Conservation (phyloP, 2,113 vertebrate species). For the Loxodonta africana region DNA sequence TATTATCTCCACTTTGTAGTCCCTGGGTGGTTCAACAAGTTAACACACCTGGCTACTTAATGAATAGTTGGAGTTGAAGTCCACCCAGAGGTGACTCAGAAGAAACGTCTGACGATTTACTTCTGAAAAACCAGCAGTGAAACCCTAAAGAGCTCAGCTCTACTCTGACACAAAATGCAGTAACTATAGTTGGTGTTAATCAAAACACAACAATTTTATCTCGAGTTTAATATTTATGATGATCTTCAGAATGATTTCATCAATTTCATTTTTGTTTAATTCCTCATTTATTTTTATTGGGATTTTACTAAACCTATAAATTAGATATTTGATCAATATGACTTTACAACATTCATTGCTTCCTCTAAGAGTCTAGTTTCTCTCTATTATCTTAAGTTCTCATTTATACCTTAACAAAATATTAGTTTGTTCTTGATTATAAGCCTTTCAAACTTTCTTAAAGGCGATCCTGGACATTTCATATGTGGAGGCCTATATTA, state of each 20-base stretch:
- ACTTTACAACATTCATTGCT: slow-evolving; percentile 1
- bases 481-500: too few relatives aligned
- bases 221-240: background rate
- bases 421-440: background rate
- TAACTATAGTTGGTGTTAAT: too few relatives aligned
- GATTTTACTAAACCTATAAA: background rate
- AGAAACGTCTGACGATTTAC: too few relatives aligned
- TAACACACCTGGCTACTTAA: too few relatives aligned
- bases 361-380: background rate
- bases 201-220: too few relatives aligned
- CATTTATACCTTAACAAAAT: background rate
- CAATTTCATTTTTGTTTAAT: background rate
- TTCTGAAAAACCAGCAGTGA: too few relatives aligned
- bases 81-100: too few relatives aligned
- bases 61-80: too few relatives aligned
- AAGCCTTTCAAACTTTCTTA: background rate
- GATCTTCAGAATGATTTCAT: background rate
- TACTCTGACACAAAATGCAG: too few relatives aligned
- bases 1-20: background rate
- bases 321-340: background rate
- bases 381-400: background rate
- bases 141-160: too few relatives aligned
- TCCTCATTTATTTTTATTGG: background rate
- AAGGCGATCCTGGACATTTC: background rate
- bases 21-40: too few relatives aligned